These are phyloP conservation scores for Drosophila guanche DNA, from an alignment of 1,140 invertebrate genomes.

Conservation along the genomic window DNA sequence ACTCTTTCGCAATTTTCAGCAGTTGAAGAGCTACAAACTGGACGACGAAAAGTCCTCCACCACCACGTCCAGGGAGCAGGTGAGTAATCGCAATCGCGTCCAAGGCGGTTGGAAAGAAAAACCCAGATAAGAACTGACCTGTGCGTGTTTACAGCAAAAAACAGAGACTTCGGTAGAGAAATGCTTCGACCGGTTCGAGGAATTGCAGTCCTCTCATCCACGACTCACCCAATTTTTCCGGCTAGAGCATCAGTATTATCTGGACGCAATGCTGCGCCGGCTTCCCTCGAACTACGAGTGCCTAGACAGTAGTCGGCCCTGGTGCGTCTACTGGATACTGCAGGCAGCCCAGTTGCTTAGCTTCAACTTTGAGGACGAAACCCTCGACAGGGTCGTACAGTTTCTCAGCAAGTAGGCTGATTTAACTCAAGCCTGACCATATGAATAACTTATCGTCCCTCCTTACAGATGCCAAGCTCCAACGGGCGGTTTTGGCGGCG, in stretches of 20 bases:
- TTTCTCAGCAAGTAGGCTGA: slow-evolving; percentile 86
- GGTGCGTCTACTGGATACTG: slow-evolving; percentile 98
- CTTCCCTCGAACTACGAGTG: slow-evolving; percentile 90
- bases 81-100: slow-evolving; percentile 74
- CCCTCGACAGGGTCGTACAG: slow-evolving; percentile 87
- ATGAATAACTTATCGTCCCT: slow-evolving; percentile 9
- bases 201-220: slow-evolving; percentile 85
- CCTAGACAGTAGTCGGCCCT: slow-evolving; percentile 96
- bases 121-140: slow-evolving; percentile 20
- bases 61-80: slow-evolving; percentile 86
- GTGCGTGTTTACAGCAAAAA: slow-evolving; percentile 85
- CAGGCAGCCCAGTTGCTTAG: slow-evolving; percentile 94
- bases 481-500: slow-evolving; percentile 96
- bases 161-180: slow-evolving; percentile 88
- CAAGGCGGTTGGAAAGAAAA: slow-evolving; percentile 17
- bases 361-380: slow-evolving; percentile 87
- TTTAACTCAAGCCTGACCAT: not conserved
- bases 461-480: slow-evolving; percentile 89
- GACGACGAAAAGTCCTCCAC: slow-evolving; percentile 84
- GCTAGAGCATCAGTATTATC: slow-evolving; percentile 87
- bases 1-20: slow-evolving; percentile 67
- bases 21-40: slow-evolving; percentile 73
- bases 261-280: slow-evolving; percentile 88
- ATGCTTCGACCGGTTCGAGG: slow-evolving; percentile 87
- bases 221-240: slow-evolving; percentile 87